Percentiles rank a stretch among this genome's conserved stretches.
Evolutionary conservation across 1,140 invertebrate genomes (phyloP).

Genomic region (Drosophila repletoides): DNA sequence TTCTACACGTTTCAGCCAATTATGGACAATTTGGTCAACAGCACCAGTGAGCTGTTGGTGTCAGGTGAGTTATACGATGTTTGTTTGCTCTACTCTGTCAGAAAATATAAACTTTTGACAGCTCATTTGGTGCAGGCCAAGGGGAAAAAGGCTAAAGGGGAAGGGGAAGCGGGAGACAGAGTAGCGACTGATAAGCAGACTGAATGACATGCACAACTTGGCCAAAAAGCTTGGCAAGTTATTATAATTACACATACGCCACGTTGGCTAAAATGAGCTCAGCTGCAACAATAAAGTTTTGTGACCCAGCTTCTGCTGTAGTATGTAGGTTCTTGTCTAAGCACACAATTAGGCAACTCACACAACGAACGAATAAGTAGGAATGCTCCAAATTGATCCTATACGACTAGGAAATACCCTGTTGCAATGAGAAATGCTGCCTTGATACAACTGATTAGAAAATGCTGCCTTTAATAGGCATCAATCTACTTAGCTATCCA

Average conservation of each 20-base stretch:
- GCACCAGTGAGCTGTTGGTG: conserved; percentile 87
- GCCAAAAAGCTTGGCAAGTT: conserved; percentile 52
- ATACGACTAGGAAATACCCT: no score
- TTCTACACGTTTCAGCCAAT: conserved; percentile 88
- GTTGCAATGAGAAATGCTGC: no score
- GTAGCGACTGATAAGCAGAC: conserved; percentile 11
- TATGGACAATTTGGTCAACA: conserved; percentile 88
- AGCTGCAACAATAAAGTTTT: conserved; percentile 61
- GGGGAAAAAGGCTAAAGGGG: neutral
- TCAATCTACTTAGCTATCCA: no score
- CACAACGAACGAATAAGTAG: neutral
- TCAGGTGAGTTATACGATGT: conserved; percentile 86
- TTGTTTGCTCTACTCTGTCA: no score
- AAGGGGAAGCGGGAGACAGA: conserved; percentile 32
- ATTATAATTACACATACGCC: conserved; percentile 78
- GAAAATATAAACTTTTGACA: conserved; percentile 37
- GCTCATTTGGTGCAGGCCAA: conserved; percentile 25
- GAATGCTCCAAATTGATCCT: no score
- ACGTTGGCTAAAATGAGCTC: conserved; percentile 55
- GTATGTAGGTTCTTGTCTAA: conserved; percentile 41
- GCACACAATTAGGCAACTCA: conserved; percentile 38
- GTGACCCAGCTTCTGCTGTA: conserved; percentile 9
- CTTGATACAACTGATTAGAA: no score
- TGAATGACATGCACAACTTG: conserved; percentile 34
- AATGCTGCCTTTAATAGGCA: no score